Evolutionary conservation across 2,113 vertebrate genomes (phyloP), one percentile per base, ranked within the genome.

Genomic region (Protomyctophum bolini): DNA sequence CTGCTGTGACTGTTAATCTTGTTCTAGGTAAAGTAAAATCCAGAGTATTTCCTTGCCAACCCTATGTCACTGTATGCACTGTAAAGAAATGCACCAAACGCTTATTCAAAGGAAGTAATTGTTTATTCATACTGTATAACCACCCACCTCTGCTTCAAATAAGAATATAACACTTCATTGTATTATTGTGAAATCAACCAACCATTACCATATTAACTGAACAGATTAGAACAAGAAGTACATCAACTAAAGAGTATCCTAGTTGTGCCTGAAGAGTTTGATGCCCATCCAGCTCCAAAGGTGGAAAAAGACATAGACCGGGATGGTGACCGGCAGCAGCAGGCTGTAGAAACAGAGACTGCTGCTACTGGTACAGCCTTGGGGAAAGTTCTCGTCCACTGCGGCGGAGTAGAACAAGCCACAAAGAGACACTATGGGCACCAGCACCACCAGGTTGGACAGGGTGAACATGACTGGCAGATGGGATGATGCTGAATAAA

Each of bases 251-350:
- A 41, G 3, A 41, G 33, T 41, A 11, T n/a, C 6, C 75, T 95
- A 98, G 87, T 98, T 98, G 87, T 99, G 96, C 67, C 95, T 90
- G 50, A 99, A 99, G 60, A 99, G 95, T 70, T 98, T 99, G 81
- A 98, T 95, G 45, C 96, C 97, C 90, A 98, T 96, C 96, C 96
- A 97, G 68, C 93, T 96, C 96, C 97, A 98, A 0, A 98, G 89
- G 83, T 98, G 96, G 89, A 98, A 98, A 88, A 99, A 98, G 12
- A 98, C 95, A 29, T 98, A 98, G 10, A 98, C 96, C 0, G 97
- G 96, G 12, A 98, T 93, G 0, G 96, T 97, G 47, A 99, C 51
- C 0, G 97, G 96, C 65, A 99, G 85, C 66, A 99, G 93, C n/a
- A 99, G 94, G 6, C 96, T 98, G 82, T 98, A 98, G 86, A 98